Conservation (phyloP, 2,113 vertebrate genomes). For the Aptenodytes forsteri region DNA sequence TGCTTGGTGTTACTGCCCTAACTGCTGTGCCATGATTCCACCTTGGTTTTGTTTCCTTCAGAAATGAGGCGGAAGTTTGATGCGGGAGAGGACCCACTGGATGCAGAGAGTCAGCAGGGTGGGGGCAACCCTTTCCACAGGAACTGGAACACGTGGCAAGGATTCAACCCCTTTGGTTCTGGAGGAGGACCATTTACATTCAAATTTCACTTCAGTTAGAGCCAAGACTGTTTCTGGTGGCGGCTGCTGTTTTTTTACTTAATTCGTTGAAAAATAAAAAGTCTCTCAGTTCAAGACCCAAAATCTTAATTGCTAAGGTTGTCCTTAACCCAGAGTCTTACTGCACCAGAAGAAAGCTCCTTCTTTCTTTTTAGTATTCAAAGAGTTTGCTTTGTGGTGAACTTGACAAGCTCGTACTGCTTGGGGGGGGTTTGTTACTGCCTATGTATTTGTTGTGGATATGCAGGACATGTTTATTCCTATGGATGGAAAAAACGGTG, state of each 20-base stretch:
- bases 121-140: conserved; percentile 84
- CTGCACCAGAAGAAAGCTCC: conserved; percentile 2
- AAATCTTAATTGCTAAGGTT: conserved; percentile 56
- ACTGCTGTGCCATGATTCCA: rapidly evolving
- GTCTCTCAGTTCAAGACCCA: conserved; percentile 61
- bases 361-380: neutral
- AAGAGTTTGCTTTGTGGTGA: neutral
- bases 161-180: conserved; percentile 95
- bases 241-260: conserved; percentile 60
- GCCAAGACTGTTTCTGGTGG: conserved; percentile 58
- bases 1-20: neutral
- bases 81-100: conserved; percentile 93
- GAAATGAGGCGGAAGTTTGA: conserved; percentile 97
- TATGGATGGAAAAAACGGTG: neutral
- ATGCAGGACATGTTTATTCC: neutral
- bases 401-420: neutral
- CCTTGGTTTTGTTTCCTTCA: conserved; percentile 52
- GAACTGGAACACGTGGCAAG: conserved; percentile 90
- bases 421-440: neutral
- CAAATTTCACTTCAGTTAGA: conserved; percentile 95
- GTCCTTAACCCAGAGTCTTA: conserved; percentile 69
- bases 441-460: neutral
- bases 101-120: conserved; percentile 92
- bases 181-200: conserved; percentile 93
- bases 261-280: conserved; percentile 66